Evolutionary conservation across 2,113 vertebrate genomes (phyloP).

Genomic region (Illadopsis cleaveri): DNA sequence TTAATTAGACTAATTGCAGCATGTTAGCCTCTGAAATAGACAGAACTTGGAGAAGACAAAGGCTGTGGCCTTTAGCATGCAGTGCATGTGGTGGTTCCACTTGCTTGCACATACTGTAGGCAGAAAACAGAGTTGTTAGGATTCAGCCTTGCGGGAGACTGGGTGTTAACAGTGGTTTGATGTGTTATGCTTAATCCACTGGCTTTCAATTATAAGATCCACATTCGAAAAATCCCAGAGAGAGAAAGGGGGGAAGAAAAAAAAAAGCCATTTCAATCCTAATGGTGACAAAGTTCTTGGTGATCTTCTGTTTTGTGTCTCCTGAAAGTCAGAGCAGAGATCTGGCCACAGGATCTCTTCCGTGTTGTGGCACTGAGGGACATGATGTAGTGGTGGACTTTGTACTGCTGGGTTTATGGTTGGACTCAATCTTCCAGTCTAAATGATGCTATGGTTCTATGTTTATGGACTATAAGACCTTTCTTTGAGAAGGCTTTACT

Average conservation of each 20-base stretch:
- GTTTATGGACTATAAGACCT: not conserved
- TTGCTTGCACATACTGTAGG: constrained; percentile 71
- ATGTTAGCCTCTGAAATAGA: constrained; percentile 86
- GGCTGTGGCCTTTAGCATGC: constrained; percentile 82
- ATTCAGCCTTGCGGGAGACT: constrained; percentile 68
- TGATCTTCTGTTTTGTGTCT: not conserved
- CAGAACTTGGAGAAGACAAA: constrained; percentile 82
- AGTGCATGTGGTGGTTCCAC: constrained; percentile 70
- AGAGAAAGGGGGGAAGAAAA: not conserved
- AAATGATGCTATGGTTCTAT: not conserved
- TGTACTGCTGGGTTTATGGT: not conserved
- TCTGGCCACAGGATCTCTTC: not conserved
- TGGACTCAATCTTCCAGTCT: not conserved
- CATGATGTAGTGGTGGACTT: not conserved
- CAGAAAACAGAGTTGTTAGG: constrained; percentile 72
- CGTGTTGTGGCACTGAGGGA: not conserved
- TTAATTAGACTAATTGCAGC: constrained; percentile 94
- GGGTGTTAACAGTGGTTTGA: constrained; percentile 67
- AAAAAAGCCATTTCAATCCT: not conserved
- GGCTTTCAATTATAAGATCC: constrained; percentile 56
- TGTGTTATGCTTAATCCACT: constrained; percentile 61
- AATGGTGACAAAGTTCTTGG: not conserved
- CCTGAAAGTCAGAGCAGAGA: not conserved
- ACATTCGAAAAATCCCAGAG: constrained; percentile 6
- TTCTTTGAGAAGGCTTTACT: not conserved